Base-by-base conservation (phyloP, 1,140 invertebrate species). In the Sycophila sp. region DNA sequence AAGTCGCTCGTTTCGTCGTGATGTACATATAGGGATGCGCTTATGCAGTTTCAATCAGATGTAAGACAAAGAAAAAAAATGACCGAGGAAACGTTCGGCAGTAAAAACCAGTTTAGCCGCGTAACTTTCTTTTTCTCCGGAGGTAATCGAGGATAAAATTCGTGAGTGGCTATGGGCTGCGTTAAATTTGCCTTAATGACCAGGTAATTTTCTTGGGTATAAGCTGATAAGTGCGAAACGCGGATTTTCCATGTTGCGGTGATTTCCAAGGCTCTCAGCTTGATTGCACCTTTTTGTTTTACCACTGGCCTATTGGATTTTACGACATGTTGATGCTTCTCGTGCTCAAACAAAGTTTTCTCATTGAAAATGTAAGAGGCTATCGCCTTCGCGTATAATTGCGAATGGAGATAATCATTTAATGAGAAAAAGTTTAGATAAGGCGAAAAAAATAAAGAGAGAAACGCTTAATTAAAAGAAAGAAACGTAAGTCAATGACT, bases 181-280 rank as follows among this genome's bases (percentile, higher is more conserved):
- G n/a, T n/a, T n/a, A 15, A 49, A 60, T 60, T 60, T 38, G 17
- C 26, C 15, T 22, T 28, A 53, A 53, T 53, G 40, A 13, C 19
- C n/a, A 7, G 28, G 17, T 15, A 22, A 19, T 63, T 49, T 64
- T 45, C 60, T 64, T 64, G 30, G 22, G 24, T 49, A 34, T 32
- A 17, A 7, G n/a, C 28, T 11, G 40, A 32, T 34, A n/a, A 63
- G 17, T 34, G 42, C 11, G 34, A 34, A 49, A 64, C 11, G 34
- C 22, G 47, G 6, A n/a, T n/a, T n/a, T n/a, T n/a, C n/a, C n/a
- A n/a, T n/a, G n/a, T n/a, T n/a, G n/a, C n/a, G n/a, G n/a, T n/a
- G n/a, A n/a, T n/a, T n/a, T n/a, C n/a, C n/a, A n/a, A n/a, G n/a
- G n/a, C n/a, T n/a, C n/a, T n/a, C n/a, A n/a, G n/a, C n/a, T n/a